Base-by-base conservation (phyloP, 2,888 invertebrate genomes). In the Callinectes sapidus region DNA sequence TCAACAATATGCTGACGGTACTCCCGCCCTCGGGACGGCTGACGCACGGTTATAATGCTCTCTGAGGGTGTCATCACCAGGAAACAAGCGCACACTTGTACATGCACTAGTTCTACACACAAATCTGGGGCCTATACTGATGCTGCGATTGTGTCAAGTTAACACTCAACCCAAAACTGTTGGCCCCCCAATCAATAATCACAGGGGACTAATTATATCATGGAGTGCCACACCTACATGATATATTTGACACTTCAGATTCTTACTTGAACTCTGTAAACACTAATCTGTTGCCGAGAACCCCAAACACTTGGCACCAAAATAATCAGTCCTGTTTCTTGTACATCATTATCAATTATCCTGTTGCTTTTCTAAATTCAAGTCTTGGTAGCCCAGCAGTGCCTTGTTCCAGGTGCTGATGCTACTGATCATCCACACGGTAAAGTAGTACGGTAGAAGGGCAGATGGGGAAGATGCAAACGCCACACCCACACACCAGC, bases 81-180 rank as follows among this genome's bases (percentile, higher is more conserved):
- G 92, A 92, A 89, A 92, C 92, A 92, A 77, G 90, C 91, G 90
- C 92, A 77, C 89, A 89, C 91, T 88, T 61, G 42, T 54, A 90
- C 92, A 91, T 91, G 90, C 91, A 91, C 92, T 92, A 92, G 92
- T 92, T 92, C 92, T 92, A 92, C 90, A 92, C 92, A 92, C 92
- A 92, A 55, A 89, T 91, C 89, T 91, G 91, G 91, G 91, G 92
- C 92, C 92, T 91, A 87, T 85, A 91, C 87, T 91, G 90, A 61
- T 92, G 66, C 88, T 92, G 77, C 71, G 48, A 85, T 87, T 71
- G 71, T 91, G 91, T 92, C 61, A 92, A 90, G 87, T 88, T 39
- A 88, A 92, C 55, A 48, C 66, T 92, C 55, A 92, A 92, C 88
- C 85, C 88, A 92, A 91, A 89, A 88, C 88, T 90, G 87, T 92